phyloP scores from a whole-genome alignment of 2,797 vertebrate species.

The Tragelaphus oryx region DNA sequence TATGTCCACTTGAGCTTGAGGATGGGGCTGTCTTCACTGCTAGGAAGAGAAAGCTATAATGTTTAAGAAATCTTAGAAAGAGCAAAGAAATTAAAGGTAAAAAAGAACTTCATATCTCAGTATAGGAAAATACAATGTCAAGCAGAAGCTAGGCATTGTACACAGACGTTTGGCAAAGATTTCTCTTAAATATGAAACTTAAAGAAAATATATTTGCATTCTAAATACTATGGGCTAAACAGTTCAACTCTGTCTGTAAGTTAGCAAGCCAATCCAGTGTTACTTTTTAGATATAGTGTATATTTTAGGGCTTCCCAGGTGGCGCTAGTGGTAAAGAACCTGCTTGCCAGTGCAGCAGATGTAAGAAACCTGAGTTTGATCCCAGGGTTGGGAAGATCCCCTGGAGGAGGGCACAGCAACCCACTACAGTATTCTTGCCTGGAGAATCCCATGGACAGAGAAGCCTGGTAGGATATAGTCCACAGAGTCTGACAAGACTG shows the following conservation, averaged over 20 bases:
- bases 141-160: background rate
- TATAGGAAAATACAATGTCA: background rate
- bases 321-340: background rate
- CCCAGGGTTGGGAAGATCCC: background rate
- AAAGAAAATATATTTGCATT: background rate
- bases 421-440: background rate
- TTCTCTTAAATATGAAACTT: conserved; percentile 41
- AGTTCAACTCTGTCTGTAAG: background rate
- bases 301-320: background rate
- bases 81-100: background rate
- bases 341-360: background rate
- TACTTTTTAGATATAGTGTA: conserved; percentile 3
- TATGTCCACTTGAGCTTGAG: background rate
- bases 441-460: background rate
- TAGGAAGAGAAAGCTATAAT: background rate
- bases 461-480: background rate
- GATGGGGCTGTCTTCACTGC: background rate
- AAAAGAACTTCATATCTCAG: background rate
- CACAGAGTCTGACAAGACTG: background rate
- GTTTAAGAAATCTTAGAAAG: conserved; percentile 15
- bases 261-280: conserved; percentile 5
- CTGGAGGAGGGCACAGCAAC: background rate
- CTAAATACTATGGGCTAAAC: background rate
- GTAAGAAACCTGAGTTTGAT: background rate
- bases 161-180: background rate